These are phyloP conservation scores for Paralichthys olivaceus DNA, from an alignment of 2,113 vertebrate species.

Conservation along the genomic window DNA sequence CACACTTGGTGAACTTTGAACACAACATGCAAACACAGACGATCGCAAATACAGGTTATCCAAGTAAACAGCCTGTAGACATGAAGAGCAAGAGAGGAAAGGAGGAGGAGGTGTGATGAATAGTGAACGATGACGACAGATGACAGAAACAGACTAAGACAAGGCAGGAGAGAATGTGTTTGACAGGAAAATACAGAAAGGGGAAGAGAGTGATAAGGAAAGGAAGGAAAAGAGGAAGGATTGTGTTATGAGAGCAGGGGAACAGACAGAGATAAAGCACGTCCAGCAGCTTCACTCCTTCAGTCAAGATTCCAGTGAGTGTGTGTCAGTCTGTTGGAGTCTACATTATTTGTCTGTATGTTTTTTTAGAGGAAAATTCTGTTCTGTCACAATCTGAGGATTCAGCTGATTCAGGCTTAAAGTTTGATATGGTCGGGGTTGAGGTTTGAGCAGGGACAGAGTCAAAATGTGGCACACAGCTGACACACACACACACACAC, in stretches of 20 bases:
- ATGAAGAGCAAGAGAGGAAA: background rate
- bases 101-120: background rate
- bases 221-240: background rate
- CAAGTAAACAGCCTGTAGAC: background rate
- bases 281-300: conserved; percentile 27
- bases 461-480: no score
- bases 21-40: conserved; percentile 6
- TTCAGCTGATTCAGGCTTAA: no score
- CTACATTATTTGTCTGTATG: no score
- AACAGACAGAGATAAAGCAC: conserved; percentile 38
- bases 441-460: no score
- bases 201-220: conserved; percentile 13
- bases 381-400: background rate
- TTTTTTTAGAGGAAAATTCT: no score
- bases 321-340: background rate
- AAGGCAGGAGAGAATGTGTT: background rate
- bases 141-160: no score
- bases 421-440: no score
- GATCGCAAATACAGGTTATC: background rate
- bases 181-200: conserved; percentile 6
- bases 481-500: no score
- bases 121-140: background rate
- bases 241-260: conserved; percentile 4
- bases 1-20: conserved; percentile 45
- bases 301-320: conserved; percentile 22